These are phyloP conservation scores for Argyrosomus regius DNA, from an alignment of 2,797 vertebrate genomes.

Conservation along the genomic window DNA sequence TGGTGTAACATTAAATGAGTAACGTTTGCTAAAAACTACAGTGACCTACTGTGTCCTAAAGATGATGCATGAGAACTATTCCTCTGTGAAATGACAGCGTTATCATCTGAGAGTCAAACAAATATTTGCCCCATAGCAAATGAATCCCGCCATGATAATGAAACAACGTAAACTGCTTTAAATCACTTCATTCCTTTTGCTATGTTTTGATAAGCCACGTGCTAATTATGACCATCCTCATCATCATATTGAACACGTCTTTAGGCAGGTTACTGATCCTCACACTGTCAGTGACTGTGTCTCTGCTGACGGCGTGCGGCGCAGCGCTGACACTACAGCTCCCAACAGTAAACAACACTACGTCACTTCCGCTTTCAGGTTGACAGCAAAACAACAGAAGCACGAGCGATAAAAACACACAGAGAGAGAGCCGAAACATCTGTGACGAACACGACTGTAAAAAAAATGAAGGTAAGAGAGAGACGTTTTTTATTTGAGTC, in stretches of 20 bases:
- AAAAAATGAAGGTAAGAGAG: conserved; percentile 38
- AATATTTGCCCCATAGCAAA: too few species aligned
- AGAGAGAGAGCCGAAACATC: neutral
- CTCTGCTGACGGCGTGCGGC: conserved; percentile 25
- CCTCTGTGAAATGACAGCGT: too few species aligned
- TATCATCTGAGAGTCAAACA: too few species aligned
- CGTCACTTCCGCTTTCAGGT: conserved; percentile 52
- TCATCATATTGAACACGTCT: neutral
- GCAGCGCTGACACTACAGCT: neutral
- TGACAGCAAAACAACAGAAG: conserved; percentile 46
- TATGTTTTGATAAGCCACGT: neutral
- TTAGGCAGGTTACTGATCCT: too few species aligned
- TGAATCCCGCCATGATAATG: too few species aligned
- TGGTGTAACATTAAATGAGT: too few species aligned
- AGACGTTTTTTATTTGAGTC: rapidly evolving
- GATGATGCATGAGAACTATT: too few species aligned
- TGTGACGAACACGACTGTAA: neutral
- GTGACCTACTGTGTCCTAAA: too few species aligned
- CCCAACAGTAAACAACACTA: conserved; percentile 29
- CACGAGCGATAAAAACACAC: neutral
- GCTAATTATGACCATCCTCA: neutral
- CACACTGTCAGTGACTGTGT: too few species aligned
- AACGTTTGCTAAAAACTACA: too few species aligned
- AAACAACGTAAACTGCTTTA: too few species aligned
- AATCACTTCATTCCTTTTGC: too few species aligned